These are phyloP conservation scores for Pseudochromis fuscus DNA, from an alignment of 2,797 vertebrate genomes.

Conservation along the genomic window DNA sequence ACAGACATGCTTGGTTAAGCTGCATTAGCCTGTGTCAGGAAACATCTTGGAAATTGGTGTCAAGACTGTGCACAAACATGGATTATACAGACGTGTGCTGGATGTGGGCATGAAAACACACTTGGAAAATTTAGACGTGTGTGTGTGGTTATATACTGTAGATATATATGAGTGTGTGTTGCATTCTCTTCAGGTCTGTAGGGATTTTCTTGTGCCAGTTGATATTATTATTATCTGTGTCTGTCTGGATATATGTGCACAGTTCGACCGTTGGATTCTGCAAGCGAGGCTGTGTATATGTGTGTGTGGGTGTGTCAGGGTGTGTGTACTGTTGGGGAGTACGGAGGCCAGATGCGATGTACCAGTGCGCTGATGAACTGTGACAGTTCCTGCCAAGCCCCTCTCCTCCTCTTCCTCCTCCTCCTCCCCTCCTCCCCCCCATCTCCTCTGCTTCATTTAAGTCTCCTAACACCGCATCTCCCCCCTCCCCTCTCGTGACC, in stretches of 20 bases:
- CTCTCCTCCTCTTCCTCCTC: slow-evolving; percentile 14
- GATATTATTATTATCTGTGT: slow-evolving; percentile 39
- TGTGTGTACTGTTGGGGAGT: slow-evolving; percentile 56
- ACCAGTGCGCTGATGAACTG: slow-evolving; percentile 80
- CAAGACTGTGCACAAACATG: slow-evolving; percentile 49
- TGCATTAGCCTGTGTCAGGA: slow-evolving; percentile 67
- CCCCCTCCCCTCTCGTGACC: slow-evolving; percentile 29
- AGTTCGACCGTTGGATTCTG: slow-evolving; percentile 53
- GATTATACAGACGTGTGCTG: slow-evolving; percentile 24
- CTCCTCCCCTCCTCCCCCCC: background rate
- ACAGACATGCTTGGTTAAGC: slow-evolving; percentile 63
- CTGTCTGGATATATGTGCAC: slow-evolving; percentile 51
- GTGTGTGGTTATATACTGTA: background rate
- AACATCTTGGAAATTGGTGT: slow-evolving; percentile 70
- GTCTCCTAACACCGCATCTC: slow-evolving; percentile 37
- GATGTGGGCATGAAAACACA: background rate
- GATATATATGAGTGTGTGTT: slow-evolving; percentile 19
- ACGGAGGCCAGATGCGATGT: slow-evolving; percentile 80
- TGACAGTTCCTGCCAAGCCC: slow-evolving; percentile 78
- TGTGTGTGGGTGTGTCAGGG: slow-evolving; percentile 31
- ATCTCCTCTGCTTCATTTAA: slow-evolving; percentile 55
- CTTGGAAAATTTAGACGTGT: slow-evolving; percentile 15
- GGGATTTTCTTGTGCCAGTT: slow-evolving; percentile 71
- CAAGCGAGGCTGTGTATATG: slow-evolving; percentile 55
- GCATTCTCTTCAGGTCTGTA: slow-evolving; percentile 54